Percentiles rank a stretch among this genome's conserved stretches.
These are phyloP conservation scores for Eidolon helvum DNA, from an alignment of 2,113 vertebrate genomes.

Conservation along the genomic window DNA sequence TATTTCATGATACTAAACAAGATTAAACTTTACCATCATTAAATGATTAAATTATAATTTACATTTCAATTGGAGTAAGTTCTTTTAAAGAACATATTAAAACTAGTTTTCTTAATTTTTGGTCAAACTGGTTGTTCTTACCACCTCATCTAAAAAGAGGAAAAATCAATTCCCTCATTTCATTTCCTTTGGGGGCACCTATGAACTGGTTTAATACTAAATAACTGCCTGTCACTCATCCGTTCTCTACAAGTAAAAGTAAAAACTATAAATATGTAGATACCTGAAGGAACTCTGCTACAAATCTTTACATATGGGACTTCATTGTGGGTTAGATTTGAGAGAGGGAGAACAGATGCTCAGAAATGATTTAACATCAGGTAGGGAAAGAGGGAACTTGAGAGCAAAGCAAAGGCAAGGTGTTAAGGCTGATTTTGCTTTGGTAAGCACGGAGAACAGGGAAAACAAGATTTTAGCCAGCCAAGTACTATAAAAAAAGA, in stretches of 20 bases:
- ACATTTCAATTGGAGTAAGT: constrained; percentile 6
- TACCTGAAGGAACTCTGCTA: constrained; percentile 9
- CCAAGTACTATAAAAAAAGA: neutral
- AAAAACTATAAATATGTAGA: constrained; percentile 4
- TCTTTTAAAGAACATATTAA: constrained; percentile 17
- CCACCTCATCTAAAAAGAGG: constrained; percentile 9
- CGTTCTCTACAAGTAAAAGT: neutral
- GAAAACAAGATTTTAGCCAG: neutral
- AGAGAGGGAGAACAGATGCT: neutral
- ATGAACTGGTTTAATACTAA: neutral
- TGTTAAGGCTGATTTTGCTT: constrained; percentile 24
- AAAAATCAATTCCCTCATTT: constrained; percentile 39
- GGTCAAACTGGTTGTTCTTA: constrained; percentile 24
- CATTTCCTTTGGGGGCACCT: neutral
- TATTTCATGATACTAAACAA: constrained; percentile 23
- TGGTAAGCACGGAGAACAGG: neutral
- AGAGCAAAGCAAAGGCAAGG: neutral
- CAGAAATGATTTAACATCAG: constrained; percentile 1
- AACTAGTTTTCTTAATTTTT: neutral
- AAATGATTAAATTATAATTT: constrained; percentile 29
- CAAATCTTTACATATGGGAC: neutral
- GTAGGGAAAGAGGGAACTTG: neutral
- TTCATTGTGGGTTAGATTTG: constrained; percentile 1
- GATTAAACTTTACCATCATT: neutral
- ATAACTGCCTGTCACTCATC: neutral